Percentiles rank a stretch among this genome's conserved stretches.
Evolutionary conservation across 2,113 vertebrate genomes (phyloP).

Genomic region (Rhadina sibilatrix): DNA sequence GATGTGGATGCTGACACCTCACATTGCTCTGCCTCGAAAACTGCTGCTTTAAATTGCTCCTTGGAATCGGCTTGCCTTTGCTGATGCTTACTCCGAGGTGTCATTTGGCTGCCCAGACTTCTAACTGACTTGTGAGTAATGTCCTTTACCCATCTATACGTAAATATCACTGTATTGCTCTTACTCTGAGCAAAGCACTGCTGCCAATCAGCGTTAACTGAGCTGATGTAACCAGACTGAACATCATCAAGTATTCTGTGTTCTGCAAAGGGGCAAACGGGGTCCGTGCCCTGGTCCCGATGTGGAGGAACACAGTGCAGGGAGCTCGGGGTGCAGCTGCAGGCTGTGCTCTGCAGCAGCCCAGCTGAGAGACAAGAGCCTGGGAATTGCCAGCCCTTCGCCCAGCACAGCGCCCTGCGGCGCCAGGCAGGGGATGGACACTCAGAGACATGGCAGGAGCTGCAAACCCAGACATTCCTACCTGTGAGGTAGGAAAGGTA

Average conservation of each 20-base stretch:
- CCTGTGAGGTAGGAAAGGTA: neutral
- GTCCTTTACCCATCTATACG: neutral
- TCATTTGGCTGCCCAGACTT: neutral
- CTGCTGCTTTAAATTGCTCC: neutral
- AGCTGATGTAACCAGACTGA: neutral
- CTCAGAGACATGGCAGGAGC: no score
- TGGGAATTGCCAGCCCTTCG: neutral
- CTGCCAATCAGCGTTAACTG: neutral
- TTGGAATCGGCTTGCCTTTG: neutral
- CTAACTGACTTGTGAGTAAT: neutral
- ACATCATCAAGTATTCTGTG: no score
- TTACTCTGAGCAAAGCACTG: neutral
- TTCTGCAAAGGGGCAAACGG: neutral
- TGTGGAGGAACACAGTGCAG: neutral
- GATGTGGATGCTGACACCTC: neutral
- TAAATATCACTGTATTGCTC: neutral
- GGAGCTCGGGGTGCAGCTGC: neutral
- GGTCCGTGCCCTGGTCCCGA: accelerated
- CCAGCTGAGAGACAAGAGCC: neutral
- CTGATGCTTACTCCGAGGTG: neutral
- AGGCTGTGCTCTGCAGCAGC: neutral
- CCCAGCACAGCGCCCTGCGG: neutral
- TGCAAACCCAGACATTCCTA: neutral
- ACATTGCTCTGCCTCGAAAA: neutral
- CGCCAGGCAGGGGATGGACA: neutral